Conservation (phyloP, 2,113 vertebrate genomes). For the Ranitomeya variabilis region DNA sequence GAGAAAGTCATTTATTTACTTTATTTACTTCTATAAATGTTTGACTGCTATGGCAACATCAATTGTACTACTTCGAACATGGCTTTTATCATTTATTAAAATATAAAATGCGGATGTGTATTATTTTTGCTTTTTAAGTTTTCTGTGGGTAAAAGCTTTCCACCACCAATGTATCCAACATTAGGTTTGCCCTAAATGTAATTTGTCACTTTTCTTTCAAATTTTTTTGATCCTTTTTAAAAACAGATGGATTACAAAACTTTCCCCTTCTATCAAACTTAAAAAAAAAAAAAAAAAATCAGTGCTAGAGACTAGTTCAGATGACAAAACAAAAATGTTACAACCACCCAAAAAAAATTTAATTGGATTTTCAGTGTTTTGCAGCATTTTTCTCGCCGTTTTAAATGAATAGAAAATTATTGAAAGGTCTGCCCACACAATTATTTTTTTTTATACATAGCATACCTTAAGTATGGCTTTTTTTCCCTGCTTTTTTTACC, state of each 20-base stretch:
- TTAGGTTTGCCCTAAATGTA: neutral
- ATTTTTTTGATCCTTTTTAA: neutral
- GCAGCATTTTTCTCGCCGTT: too few relatives aligned
- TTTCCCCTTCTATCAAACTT: neutral
- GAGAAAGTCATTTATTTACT: neutral
- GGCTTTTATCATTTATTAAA: neutral
- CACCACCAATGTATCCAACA: neutral
- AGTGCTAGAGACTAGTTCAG: conserved; percentile 55
- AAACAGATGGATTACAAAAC: neutral
- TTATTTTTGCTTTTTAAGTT: neutral
- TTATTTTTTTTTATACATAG: too few relatives aligned
- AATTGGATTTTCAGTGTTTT: too few relatives aligned
- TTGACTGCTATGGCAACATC: neutral
- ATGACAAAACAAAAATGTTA: conserved; percentile 68
- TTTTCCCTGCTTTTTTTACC: too few relatives aligned
- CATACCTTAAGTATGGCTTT: too few relatives aligned
- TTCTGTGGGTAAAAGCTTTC: neutral
- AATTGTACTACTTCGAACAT: neutral
- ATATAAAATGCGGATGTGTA: neutral
- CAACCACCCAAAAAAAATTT: too few relatives aligned
- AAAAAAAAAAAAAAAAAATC: neutral
- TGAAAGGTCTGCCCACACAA: too few relatives aligned
- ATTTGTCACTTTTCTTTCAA: neutral
- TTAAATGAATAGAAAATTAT: too few relatives aligned
- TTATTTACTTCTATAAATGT: neutral